A percentile compares a stretch with the other conserved stretches of the same genome.
These are phyloP conservation scores for Zaprionus tsacasi DNA, from an alignment of 1,140 invertebrate genomes.

Conservation along the genomic window DNA sequence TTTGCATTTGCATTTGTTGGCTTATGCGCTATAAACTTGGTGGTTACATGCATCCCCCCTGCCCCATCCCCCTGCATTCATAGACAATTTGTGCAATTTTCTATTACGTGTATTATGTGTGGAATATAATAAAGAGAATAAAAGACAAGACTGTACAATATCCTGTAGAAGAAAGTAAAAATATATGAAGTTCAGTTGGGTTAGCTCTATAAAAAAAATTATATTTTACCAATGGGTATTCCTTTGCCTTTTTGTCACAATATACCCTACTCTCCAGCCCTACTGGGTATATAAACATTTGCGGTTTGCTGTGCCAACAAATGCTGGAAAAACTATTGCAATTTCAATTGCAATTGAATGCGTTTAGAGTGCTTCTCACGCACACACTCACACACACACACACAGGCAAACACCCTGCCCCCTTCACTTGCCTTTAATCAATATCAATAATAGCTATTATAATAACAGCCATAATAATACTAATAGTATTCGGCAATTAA, in stretches of 20 bases:
- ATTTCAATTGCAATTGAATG: slow-evolving; percentile 32
- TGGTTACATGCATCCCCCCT: background rate
- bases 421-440: slow-evolving; percentile 27
- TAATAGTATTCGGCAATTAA: slow-evolving; percentile 65
- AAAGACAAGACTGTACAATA: background rate
- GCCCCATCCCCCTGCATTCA: slow-evolving; percentile 1
- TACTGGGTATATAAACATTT: slow-evolving; percentile 15
- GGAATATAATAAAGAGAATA: background rate
- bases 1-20: slow-evolving; percentile 13
- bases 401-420: background rate
- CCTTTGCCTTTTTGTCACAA: too few species aligned
- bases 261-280: too few species aligned
- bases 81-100: slow-evolving; percentile 36
- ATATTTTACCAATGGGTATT: too few species aligned
- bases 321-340: slow-evolving; percentile 11
- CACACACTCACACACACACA: background rate
- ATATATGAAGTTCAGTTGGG: too few species aligned
- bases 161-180: background rate
- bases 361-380: slow-evolving; percentile 26
- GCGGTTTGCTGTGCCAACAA: slow-evolving; percentile 16
- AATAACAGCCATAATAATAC: slow-evolving; percentile 22
- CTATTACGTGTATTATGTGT: slow-evolving; percentile 24
- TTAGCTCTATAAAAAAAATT: too few species aligned
- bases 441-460: slow-evolving; percentile 38
- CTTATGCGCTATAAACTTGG: slow-evolving; percentile 32